Base-by-base conservation (phyloP, 1,140 invertebrate species). In the Nymphalis io region DNA sequence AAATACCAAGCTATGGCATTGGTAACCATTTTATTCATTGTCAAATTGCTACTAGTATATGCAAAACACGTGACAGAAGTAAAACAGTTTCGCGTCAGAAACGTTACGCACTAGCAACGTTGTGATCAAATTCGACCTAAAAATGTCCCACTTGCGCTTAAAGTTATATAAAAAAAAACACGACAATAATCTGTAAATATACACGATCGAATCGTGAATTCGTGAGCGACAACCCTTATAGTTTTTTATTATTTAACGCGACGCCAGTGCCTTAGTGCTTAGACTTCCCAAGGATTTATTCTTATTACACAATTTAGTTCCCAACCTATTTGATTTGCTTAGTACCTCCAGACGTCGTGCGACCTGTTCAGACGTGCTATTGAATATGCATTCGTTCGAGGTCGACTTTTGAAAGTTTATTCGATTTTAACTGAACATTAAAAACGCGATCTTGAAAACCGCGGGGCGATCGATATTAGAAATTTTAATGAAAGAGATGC, bases 221-320 rank as follows among this genome's bases (percentile, higher is more conserved):
- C 23, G 12, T 15, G 51, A 21, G 21, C 51, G 23, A 27, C 20
- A 55, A 55, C 51, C 51, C 51, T 27, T 33, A 33, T 8, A 10
- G 5, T 20, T 12, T 27, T 27, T 55, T 53, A 8, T 55, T 33
- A 4, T 70, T 70, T 70, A 63, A 72, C 67, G 40, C 53, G 46
- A 59, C 48, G 5, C 23, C 38, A 33, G 46, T 51, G 51, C 55
- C 21, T 20, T 53, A 60, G 42, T 60, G 55, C 64, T 71, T 60
- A 68, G 67, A 68, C 63, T 65, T 66, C 57, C 60, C 62, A 68
- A 62, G 68, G 60, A 51, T 65, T 70, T 64, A 70, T 70, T 64
- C 48, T 27, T 68, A 51, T 44, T 55, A 62, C 58, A 55, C 13
- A 27, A 58, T 66, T 33, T 58, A 23, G 48, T 60, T 67, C 57